Evolutionary conservation across 2,113 vertebrate species (phyloP).

Genomic region (Oreochromis aureus): DNA sequence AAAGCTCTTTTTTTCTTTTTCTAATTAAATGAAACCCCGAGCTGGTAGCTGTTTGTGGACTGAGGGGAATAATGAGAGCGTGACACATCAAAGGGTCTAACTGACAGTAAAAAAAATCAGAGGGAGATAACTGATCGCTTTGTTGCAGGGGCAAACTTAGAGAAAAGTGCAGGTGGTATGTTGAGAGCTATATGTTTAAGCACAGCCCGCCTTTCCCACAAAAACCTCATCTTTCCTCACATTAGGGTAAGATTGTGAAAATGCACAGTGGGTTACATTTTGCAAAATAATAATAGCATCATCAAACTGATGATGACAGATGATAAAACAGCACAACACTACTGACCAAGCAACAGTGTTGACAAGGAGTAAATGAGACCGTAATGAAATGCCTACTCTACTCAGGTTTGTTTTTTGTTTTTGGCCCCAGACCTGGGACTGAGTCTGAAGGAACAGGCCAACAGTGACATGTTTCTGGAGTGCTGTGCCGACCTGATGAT

Average conservation of each 20-base stretch:
- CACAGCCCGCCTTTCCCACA: neutral
- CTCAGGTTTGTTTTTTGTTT: neutral
- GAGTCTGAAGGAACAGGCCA: neutral
- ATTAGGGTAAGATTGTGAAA: neutral
- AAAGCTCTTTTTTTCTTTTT: neutral
- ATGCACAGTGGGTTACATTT: neutral
- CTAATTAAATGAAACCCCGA: rapidly evolving
- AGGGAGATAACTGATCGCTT: neutral
- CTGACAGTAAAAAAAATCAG: neutral
- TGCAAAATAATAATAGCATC: neutral
- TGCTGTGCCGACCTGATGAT: neutral
- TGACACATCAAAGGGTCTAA: neutral
- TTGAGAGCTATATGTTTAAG: rapidly evolving
- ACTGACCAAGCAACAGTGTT: neutral
- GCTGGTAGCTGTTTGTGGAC: neutral
- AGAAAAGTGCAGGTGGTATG: neutral
- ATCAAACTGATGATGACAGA: neutral
- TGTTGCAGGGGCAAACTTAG: neutral
- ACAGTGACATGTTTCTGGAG: neutral
- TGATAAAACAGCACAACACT: neutral
- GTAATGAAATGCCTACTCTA: neutral
- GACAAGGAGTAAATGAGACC: neutral
- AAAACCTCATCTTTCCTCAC: neutral
- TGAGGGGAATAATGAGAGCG: neutral
- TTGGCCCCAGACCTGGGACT: neutral